A percentile compares a stretch with the other conserved stretches of the same genome.
phyloP scores from a whole-genome alignment of 1,140 invertebrate species.

The Drosophila sechellia region DNA sequence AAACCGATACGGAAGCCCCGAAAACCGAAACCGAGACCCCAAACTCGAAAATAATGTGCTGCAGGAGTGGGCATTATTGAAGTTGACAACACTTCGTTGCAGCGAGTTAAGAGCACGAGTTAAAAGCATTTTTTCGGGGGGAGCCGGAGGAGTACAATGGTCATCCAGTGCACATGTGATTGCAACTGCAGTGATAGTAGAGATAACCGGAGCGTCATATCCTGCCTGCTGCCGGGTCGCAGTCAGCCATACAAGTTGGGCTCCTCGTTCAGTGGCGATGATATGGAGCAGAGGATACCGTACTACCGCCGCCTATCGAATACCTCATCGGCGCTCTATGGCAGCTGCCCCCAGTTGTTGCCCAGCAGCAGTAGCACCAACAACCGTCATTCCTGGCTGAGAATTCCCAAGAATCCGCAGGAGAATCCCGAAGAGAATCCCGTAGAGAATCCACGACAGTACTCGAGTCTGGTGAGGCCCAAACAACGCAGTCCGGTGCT shows the following conservation, averaged over 20 bases:
- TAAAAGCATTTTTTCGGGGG: constrained; percentile 8
- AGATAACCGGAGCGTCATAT: constrained; percentile 71
- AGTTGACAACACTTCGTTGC: constrained; percentile 41
- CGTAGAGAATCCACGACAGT: constrained; percentile 28
- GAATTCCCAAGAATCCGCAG: constrained; percentile 19
- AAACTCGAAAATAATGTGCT: constrained; percentile 56
- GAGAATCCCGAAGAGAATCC: neutral
- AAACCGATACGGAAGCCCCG: constrained; percentile 24
- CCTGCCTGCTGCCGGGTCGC: constrained; percentile 59
- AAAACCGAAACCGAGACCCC: constrained; percentile 41
- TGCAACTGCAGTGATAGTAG: constrained; percentile 81
- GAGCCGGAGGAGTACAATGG: constrained; percentile 59
- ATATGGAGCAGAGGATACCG: constrained; percentile 70
- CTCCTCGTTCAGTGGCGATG: constrained; percentile 59
- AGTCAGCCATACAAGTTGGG: constrained; percentile 34
- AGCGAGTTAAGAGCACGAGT: constrained; percentile 1
- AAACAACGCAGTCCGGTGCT: constrained; percentile 65
- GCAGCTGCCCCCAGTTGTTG: constrained; percentile 76
- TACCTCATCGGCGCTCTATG: constrained; percentile 78
- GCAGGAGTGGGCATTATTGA: constrained; percentile 48
- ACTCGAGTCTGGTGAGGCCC: constrained; percentile 64
- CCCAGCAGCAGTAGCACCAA: constrained; percentile 30
- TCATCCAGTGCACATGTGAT: constrained; percentile 82
- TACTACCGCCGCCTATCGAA: constrained; percentile 79
- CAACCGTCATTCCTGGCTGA: constrained; percentile 16